Evolutionary conservation across 2,797 vertebrate species (phyloP), one percentile per base, ranked within the genome.

Genomic region (Rhincodon typus): DNA sequence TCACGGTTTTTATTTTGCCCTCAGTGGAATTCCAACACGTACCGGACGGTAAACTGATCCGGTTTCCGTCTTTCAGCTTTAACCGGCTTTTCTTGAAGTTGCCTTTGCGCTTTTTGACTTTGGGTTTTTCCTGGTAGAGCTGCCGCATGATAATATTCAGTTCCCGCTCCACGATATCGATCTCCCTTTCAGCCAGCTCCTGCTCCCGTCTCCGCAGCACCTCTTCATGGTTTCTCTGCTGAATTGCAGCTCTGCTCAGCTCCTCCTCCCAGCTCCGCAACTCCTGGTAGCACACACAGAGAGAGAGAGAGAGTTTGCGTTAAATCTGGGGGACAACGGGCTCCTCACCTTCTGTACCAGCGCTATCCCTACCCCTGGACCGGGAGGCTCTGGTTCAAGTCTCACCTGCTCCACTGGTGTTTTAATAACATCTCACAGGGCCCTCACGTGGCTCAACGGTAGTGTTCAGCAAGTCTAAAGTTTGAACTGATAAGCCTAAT

Each of bases 41-140:
- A 99, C 99, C 98, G 90, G 98, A 99, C 96, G 99, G 98, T 97
- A 99, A 98, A 96, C 98, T 99, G 97, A 99, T 99, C 96, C 97
- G 97, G 97, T 98, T 98, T 95, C 98, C 98, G 97, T 99, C 98
- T n/a, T 98, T 97, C 94, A 98, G 98, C 96, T 98, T 98, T 95
- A 98, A 97, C 0, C 98, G 97, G 96, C 98, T 98, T 97, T 98
- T 98, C 96, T 98, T 98, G 97, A 99, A 99, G 97, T 99, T 97
- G 95, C 98, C 99, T 97, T 98, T 99, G 96, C 98, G 98, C 94
- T 98, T 99, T 97, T 98, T 98, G 77, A 99, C 98, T 0, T 98
- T 97, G 67, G 99, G 99, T 95, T 98, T 98, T 97, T 99, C 99
- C 97, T 98, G 98, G 97, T 98, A 98, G 98, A 99, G 98, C 96